Evolutionary conservation across 2,888 invertebrate genomes (phyloP), one percentile per base, ranked within the genome.

Genomic region (Oscheius sp.): DNA sequence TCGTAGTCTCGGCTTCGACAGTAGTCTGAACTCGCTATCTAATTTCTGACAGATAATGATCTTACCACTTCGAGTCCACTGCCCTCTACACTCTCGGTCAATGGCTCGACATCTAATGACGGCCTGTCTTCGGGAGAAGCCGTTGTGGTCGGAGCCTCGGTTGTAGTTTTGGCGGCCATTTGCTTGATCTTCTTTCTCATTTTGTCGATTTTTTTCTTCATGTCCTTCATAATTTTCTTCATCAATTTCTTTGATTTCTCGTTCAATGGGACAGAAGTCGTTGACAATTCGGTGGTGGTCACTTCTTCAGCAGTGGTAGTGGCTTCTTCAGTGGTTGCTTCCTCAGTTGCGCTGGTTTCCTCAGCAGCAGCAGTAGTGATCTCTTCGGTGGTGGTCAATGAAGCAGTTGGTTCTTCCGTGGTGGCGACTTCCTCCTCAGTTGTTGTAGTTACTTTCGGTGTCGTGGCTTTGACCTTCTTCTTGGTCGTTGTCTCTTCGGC

Each of bases 121-220:
- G 69, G 69, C 1, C 56, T 18, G 43, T 69, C 69, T 25, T 69
- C 69, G 25, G 69, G 56, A 25, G 56, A 16, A 16, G 43, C 41
- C 21, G 69, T 56, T 9, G 69, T 56, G 18, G 55, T 53, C n/a
- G 55, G 56, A 23, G 49, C 52, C 18, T 43, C 53, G 16, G 52
- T 61, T 25, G 61, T 43, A 1, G 41, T 61, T 6, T 41, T 43
- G 18, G 43, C 27, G 35, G 29, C 58, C 7, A 58, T 21, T 13
- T 43, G 41, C 46, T 41, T 45, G 21, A 43, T 49, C 35, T 66
- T 66, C 21, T 66, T 66, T 16, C 46, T 66, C 59, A 45, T 18
- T 12, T 45, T 43, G 35, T 41, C 71, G 53, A n/a, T 69, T 69
- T 66, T 69, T 70, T 58, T 76, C 71, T 73, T 77, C 79, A 70